Conservation (phyloP, 2,113 vertebrate genomes). For the Trachemys scripta region DNA sequence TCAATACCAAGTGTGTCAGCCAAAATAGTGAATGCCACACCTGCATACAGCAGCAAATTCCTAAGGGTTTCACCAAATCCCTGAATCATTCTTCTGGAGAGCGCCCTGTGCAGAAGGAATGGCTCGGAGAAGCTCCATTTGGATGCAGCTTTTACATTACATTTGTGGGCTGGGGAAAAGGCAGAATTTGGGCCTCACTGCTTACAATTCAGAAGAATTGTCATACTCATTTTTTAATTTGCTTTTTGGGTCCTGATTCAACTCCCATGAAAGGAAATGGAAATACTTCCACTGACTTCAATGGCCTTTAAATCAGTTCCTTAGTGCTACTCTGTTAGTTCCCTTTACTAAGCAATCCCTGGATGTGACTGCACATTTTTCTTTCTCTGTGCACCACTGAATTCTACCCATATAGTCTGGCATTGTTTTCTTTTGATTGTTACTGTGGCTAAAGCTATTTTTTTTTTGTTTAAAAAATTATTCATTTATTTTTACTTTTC, state of each 20-base stretch:
- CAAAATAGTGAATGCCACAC: background rate
- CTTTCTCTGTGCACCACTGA: background rate
- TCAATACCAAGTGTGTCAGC: background rate
- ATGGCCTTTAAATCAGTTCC: background rate
- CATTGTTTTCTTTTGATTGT: background rate
- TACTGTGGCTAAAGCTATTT: background rate
- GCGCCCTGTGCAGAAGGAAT: background rate
- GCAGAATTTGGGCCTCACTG: fast-evolving
- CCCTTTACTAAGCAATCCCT: background rate
- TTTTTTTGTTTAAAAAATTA: background rate
- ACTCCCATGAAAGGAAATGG: background rate
- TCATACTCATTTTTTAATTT: background rate
- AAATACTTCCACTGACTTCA: background rate
- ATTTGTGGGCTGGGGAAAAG: background rate
- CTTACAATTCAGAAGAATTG: background rate
- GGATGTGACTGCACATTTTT: background rate
- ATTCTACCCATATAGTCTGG: background rate
- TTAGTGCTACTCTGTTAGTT: background rate
- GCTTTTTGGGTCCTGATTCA: background rate
- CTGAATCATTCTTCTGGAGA: background rate
- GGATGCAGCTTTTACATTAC: fast-evolving
- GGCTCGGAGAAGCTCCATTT: background rate
- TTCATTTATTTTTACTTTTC: background rate
- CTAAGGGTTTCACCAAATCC: background rate
- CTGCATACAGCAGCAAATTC: fast-evolving